Conservation (phyloP, 2,113 vertebrate species). For the Ovis canadensis region DNA sequence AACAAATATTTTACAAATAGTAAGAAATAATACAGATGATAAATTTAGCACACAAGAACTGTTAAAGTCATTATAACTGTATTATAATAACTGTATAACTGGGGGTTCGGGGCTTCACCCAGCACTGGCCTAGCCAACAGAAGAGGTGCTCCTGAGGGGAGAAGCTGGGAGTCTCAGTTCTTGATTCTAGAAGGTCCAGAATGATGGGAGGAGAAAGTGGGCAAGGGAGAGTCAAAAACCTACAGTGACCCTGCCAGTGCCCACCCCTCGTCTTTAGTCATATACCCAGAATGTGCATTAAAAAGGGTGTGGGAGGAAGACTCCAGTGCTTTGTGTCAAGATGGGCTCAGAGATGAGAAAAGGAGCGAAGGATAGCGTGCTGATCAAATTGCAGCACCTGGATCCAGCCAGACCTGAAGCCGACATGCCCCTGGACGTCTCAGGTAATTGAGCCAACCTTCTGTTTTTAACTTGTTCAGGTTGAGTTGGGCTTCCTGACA, state of each 20-base stretch:
- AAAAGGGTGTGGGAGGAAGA: fast-evolving
- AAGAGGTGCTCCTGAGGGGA: neutral
- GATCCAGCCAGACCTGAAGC: neutral
- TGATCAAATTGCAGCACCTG: neutral
- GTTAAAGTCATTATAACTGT: fast-evolving
- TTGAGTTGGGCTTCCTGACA: neutral
- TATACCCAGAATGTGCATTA: neutral
- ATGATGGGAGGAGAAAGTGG: neutral
- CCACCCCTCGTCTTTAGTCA: neutral
- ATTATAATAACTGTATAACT: neutral
- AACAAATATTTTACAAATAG: neutral
- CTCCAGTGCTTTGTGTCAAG: neutral
- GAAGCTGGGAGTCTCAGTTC: neutral
- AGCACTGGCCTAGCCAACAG: neutral
- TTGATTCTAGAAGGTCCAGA: neutral
- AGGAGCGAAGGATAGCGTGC: neutral
- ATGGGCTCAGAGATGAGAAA: neutral
- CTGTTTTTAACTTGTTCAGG: neutral
- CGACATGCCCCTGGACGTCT: neutral
- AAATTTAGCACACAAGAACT: neutral
- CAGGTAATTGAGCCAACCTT: neutral
- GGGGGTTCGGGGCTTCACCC: no score
- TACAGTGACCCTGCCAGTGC: neutral
- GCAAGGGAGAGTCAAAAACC: neutral
- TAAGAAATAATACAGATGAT: fast-evolving